A percentile compares a stretch with the other conserved stretches of the same genome.
phyloP scores from a whole-genome alignment of 2,888 invertebrate genomes.

The Hirtodrosophila confusa region DNA sequence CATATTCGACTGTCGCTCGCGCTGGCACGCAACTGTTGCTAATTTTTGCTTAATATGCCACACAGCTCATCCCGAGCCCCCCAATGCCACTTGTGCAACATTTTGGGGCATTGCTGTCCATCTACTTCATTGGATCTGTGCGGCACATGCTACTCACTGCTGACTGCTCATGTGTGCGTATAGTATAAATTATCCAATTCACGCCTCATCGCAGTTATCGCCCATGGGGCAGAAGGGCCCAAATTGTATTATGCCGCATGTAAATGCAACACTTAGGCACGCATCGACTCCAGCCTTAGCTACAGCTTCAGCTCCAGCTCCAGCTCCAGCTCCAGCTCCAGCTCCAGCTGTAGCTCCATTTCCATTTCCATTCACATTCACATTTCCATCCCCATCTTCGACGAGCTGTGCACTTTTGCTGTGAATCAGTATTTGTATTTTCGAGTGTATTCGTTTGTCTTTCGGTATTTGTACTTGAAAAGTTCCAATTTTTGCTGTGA shows the following conservation, averaged over 20 bases:
- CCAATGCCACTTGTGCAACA: conserved; percentile 6
- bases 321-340: conserved; percentile 21
- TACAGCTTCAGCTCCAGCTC: conserved; percentile 22
- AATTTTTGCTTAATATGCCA: conserved; percentile 71
- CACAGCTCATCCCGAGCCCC: conserved; percentile 26
- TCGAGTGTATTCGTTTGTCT: conserved; percentile 66
- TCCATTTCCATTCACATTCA: conserved; percentile 23
- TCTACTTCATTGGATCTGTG: conserved; percentile 66
- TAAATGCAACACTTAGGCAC: conserved; percentile 80
- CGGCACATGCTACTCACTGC: conserved; percentile 24
- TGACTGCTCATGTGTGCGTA: conserved; percentile 41
- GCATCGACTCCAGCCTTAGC: conserved; percentile 51
- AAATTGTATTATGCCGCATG: conserved; percentile 73
- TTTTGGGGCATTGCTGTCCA: conserved; percentile 41
- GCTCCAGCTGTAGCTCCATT: conserved; percentile 3
- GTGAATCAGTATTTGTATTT: conserved; percentile 50
- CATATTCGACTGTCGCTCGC: conserved; percentile 54
- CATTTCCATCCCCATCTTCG: conserved; percentile 30
- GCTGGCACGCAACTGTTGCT: conserved; percentile 76
- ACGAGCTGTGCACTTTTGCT: conserved; percentile 25
- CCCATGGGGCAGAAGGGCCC: conserved; percentile 34
- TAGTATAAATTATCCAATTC: conserved; percentile 79
- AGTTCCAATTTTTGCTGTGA: conserved; percentile 71
- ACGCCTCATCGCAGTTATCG: conserved; percentile 65
- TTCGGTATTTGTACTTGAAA: conserved; percentile 64